Evolutionary conservation across 2,888 invertebrate genomes (phyloP), one percentile per base, ranked within the genome.

Genomic region (Marronus borbonicus): DNA sequence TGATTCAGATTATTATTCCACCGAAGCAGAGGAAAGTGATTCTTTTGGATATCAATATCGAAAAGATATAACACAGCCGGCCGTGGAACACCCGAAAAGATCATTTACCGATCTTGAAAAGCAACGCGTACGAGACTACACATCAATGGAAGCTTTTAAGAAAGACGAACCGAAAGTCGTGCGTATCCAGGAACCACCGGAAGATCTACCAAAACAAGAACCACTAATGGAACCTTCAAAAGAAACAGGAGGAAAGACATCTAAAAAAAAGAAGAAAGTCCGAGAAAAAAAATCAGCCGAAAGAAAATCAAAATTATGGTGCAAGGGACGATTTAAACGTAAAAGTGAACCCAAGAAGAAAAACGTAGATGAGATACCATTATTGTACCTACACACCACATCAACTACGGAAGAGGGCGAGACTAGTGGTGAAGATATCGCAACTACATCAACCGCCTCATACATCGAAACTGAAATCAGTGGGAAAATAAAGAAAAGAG

Each of bases 1-100:
- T 8, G 81, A 82, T 76, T 82, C 82, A 3, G 81, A 83, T 78
- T 83, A 81, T 44, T 80, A 81, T 39, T 79, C 80, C 8, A 81
- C 78, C 17, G 83, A 78, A 17, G 8, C 44, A 2, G 55, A 65
- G 12, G 76, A 84, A 7, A 85, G 85, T 7, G 86, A 87, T 24
- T 87, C 88, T 0, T 86, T 85, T 77, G 82, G 83, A 12, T 89
- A 89, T 70, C 88, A 89, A 83, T 84, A 86, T 66, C 81, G 83
- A n/a, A 84, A 84, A 83, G 81, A 84, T 81, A 74, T 81, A 31
- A 75, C 80, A 52, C 55, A 55, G 50, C 64, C 65, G 72, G 77
- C 69, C 14, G 12, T 66, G 8, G 76, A 78, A 28, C 55, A 70
- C 55, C 64, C 78, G 8, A 60, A 69, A 74, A 36, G 64, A 17